A percentile compares a stretch with the other conserved stretches of the same genome.
phyloP scores from a whole-genome alignment of 2,888 invertebrate species.

The Anthrax anthrax region DNA sequence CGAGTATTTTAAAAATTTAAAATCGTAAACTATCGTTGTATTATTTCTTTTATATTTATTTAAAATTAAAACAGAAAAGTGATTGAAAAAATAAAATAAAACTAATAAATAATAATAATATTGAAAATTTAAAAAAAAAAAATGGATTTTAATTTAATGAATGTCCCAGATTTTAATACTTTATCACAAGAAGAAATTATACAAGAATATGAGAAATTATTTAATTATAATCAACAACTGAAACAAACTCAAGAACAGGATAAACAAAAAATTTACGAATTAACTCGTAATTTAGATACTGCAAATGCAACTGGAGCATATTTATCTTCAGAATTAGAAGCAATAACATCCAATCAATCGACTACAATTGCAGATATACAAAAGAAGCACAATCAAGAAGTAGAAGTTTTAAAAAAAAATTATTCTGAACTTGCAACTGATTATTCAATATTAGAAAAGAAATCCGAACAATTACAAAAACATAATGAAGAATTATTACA shows the following conservation, averaged over 20 bases:
- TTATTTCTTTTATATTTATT: no score
- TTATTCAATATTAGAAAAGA: not conserved
- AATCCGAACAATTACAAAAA: constrained; percentile 2
- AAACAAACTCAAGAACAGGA: constrained; percentile 21
- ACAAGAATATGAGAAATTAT: constrained; percentile 25
- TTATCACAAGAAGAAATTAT: constrained; percentile 22
- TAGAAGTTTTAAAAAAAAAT: constrained; percentile 9
- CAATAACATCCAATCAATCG: constrained; percentile 1
- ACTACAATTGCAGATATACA: constrained; percentile 3
- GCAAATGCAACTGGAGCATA: constrained; percentile 24
- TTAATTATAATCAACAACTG: constrained; percentile 20
- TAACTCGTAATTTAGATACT: constrained; percentile 26
- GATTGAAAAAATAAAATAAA: no score
- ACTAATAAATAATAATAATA: no score
- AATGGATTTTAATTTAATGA: constrained; percentile 18
- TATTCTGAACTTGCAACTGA: not conserved
- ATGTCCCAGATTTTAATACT: constrained; percentile 8
- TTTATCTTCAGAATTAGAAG: constrained; percentile 27
- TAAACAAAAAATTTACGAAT: constrained; percentile 27
- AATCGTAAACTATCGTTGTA: no score
- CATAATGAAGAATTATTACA: not conserved
- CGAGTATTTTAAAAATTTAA: no score
- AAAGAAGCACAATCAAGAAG: constrained; percentile 6
- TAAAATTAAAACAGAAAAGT: no score
- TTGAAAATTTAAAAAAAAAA: no score